phyloP scores from a whole-genome alignment of 2,888 invertebrate species.

The Harpalus rufipes region DNA sequence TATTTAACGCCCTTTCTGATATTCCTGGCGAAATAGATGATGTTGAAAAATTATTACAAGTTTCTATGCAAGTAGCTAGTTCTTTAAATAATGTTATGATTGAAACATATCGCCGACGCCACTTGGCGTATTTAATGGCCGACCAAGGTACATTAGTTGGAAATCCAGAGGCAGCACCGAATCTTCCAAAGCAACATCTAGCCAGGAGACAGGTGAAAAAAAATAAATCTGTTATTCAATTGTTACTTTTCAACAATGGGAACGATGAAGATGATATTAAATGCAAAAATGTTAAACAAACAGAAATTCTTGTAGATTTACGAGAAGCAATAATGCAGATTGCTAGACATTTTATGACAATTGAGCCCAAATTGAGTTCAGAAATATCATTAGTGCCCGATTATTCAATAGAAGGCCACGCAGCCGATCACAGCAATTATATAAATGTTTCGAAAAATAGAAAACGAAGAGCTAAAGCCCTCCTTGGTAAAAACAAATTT shows the following conservation, averaged over 20 bases:
- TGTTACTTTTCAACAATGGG: slow-evolving; percentile 91
- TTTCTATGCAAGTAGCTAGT: slow-evolving; percentile 87
- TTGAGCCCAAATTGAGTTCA: slow-evolving; percentile 91
- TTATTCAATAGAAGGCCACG: slow-evolving; percentile 97
- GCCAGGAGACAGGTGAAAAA: slow-evolving; percentile 93
- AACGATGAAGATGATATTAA: slow-evolving; percentile 89
- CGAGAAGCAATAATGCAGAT: slow-evolving; percentile 96
- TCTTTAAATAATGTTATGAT: slow-evolving; percentile 91
- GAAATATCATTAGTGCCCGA: slow-evolving; percentile 92
- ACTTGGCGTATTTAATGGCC: slow-evolving; percentile 97
- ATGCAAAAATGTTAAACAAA: slow-evolving; percentile 98
- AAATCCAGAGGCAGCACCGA: slow-evolving; percentile 92
- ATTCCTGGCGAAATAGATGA: slow-evolving; percentile 96
- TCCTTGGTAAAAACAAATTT: slow-evolving; percentile 81
- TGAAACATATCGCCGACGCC: slow-evolving; percentile 93
- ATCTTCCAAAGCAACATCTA: slow-evolving; percentile 95
- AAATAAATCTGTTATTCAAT: slow-evolving; percentile 93
- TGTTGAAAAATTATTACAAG: slow-evolving; percentile 90
- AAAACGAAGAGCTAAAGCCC: slow-evolving; percentile 94
- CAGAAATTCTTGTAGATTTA: slow-evolving; percentile 98
- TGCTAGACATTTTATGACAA: slow-evolving; percentile 95
- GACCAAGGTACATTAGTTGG: slow-evolving; percentile 96
- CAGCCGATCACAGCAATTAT: slow-evolving; percentile 95
- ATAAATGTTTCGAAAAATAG: slow-evolving; percentile 94
- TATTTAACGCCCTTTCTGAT: slow-evolving; percentile 97